A percentile compares a stretch with the other conserved stretches of the same genome.
Conservation (phyloP, 1,140 invertebrate species). For the Drosophila malerkotliana region DNA sequence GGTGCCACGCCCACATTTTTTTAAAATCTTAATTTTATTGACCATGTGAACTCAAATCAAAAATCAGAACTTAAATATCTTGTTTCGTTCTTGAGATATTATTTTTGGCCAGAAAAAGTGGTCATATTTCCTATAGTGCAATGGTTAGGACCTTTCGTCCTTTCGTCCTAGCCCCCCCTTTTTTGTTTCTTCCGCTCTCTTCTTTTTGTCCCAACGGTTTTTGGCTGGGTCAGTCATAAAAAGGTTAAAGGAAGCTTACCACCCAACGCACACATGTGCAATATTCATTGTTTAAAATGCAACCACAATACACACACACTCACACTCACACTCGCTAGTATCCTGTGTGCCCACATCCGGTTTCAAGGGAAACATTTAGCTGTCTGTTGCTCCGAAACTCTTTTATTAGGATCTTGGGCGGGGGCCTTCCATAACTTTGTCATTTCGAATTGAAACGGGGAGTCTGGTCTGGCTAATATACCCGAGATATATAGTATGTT, state of each 20-base stretch:
- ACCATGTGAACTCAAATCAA: no score
- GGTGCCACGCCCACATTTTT: no score
- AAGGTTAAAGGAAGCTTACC: conserved; percentile 62
- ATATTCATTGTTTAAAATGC: conserved; percentile 72
- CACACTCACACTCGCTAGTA: not conserved
- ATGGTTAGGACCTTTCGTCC: conserved; percentile 31
- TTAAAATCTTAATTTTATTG: no score
- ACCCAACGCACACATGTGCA: conserved; percentile 27
- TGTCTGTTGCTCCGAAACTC: conserved; percentile 51
- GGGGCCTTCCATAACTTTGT: conserved; percentile 52
- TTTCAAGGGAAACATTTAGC: conserved; percentile 73
- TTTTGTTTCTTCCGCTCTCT: not conserved
- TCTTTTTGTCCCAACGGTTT: conserved; percentile 36
- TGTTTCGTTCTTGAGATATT: no score
- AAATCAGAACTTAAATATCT: no score
- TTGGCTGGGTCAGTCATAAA: conserved; percentile 69
- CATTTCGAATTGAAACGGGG: conserved; percentile 56
- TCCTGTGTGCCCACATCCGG: conserved; percentile 55
- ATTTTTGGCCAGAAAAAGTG: no score
- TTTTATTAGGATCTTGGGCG: conserved; percentile 43
- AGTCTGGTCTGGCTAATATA: not conserved
- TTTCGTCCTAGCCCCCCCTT: not conserved
- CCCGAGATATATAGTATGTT: not conserved
- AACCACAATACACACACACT: conserved; percentile 52
- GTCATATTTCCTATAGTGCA: no score